Conservation (phyloP, 2,797 vertebrate species). For the Chromis chromis region DNA sequence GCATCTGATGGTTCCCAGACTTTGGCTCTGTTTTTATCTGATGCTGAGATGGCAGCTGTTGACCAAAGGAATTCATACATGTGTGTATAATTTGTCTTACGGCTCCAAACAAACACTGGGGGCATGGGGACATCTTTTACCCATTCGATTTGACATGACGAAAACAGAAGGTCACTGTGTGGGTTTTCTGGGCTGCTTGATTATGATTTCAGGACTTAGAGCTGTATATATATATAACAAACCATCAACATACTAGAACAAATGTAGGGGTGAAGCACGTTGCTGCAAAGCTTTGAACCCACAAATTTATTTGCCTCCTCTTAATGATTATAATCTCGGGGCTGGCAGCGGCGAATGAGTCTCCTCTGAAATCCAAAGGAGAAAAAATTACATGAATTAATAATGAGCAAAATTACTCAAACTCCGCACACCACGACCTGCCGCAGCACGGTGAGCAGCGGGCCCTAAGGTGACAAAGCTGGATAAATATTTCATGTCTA, state of each 20-base stretch:
- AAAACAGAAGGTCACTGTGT: conserved; percentile 62
- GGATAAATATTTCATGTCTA: conserved; percentile 85
- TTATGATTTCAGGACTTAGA: conserved; percentile 40
- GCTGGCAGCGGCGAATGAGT: conserved; percentile 63
- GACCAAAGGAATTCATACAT: conserved; percentile 83
- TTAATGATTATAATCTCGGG: conserved; percentile 70
- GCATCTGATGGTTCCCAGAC: conserved; percentile 82
- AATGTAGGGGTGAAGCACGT: conserved; percentile 39
- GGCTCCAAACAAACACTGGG: conserved; percentile 79
- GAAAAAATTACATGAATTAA: conserved; percentile 80
- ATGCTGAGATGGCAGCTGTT: conserved; percentile 83
- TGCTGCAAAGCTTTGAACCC: conserved; percentile 59
- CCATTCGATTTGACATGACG: conserved; percentile 61
- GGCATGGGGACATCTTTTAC: conserved; percentile 68
- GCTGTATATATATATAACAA: conserved; percentile 2
- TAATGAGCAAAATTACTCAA: conserved; percentile 85
- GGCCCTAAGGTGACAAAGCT: conserved; percentile 80
- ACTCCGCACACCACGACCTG: conserved; percentile 76
- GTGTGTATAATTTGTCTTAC: conserved; percentile 84
- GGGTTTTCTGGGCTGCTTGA: conserved; percentile 40
- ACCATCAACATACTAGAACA: conserved; percentile 24
- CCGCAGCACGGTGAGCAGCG: conserved; percentile 69
- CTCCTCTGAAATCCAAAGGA: conserved; percentile 73
- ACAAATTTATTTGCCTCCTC: conserved; percentile 64
- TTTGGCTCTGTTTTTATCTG: conserved; percentile 81